These are phyloP conservation scores for Verasper variegatus DNA, from an alignment of 2,113 vertebrate genomes.

Conservation along the genomic window DNA sequence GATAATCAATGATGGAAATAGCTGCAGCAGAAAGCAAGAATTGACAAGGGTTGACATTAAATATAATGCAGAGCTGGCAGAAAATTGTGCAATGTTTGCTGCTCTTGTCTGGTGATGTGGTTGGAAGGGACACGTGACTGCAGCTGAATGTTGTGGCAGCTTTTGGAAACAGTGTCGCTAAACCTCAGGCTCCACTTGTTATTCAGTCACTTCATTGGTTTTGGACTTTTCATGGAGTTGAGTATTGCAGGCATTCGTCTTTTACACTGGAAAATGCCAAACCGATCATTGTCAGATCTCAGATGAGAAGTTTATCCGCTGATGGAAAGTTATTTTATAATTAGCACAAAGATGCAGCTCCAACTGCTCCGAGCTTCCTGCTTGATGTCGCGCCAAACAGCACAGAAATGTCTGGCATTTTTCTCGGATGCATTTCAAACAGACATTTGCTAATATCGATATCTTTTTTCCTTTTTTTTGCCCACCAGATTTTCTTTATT, in stretches of 20 bases:
- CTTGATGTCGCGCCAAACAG: slow-evolving; percentile 39
- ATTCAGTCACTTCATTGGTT: too few relatives aligned
- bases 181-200: too few relatives aligned
- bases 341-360: slow-evolving; percentile 19
- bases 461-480: slow-evolving; percentile 1
- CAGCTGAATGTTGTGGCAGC: background rate
- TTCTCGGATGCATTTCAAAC: slow-evolving; percentile 18
- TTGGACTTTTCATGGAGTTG: background rate
- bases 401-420: slow-evolving; percentile 19
- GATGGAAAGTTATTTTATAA: slow-evolving; percentile 11
- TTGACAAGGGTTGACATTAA: background rate
- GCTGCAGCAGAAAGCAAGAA: background rate
- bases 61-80: background rate
- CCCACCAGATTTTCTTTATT: slow-evolving; percentile 30
- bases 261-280: slow-evolving; percentile 16
- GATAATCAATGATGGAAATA: background rate
- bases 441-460: slow-evolving; percentile 6
- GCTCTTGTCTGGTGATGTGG: background rate
- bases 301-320: slow-evolving; percentile 21
- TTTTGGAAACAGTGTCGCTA: background rate
- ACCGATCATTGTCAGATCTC: slow-evolving; percentile 8
- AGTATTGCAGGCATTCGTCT: background rate
- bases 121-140: background rate
- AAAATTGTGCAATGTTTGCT: background rate
- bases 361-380: slow-evolving; percentile 8